Conservation (phyloP, 1,140 invertebrate species). For the Neocloeon triangulifer region DNA sequence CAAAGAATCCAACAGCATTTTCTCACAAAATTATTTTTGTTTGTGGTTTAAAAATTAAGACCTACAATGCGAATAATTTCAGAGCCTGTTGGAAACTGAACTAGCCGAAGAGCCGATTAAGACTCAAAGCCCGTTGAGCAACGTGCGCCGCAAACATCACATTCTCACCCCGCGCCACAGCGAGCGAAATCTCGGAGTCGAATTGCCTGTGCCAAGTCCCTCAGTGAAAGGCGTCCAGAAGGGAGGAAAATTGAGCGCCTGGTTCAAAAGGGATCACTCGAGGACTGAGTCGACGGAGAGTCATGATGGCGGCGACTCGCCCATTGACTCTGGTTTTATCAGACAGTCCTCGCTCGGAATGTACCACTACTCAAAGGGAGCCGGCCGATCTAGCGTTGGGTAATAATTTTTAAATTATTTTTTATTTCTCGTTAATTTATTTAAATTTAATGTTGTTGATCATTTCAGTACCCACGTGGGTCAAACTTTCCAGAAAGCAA, state of each 20-base stretch:
- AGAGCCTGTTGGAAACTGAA: conserved; percentile 63
- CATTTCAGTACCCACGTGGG: conserved; percentile 29
- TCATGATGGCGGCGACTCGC: conserved; percentile 29
- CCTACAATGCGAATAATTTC: too few species aligned
- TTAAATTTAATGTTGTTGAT: too few species aligned
- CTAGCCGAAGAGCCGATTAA: conserved; percentile 43
- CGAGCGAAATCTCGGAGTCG: conserved; percentile 36
- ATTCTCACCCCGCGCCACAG: conserved; percentile 58
- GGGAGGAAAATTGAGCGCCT: conserved; percentile 13
- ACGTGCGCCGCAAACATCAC: conserved; percentile 40
- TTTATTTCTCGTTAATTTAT: neutral
- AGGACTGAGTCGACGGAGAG: conserved; percentile 27
- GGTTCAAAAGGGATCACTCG: conserved; percentile 34
- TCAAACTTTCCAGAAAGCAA: conserved; percentile 48
- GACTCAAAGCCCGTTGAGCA: conserved; percentile 58
- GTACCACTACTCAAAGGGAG: conserved; percentile 6
- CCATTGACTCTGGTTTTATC: conserved; percentile 25
- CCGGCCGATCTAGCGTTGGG: neutral
- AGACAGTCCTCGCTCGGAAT: conserved; percentile 20
- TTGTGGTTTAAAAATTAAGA: too few species aligned
- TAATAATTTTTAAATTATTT: conserved; percentile 4
- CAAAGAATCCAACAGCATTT: too few species aligned
- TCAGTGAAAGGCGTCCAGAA: neutral
- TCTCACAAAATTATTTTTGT: too few species aligned
- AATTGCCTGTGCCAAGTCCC: neutral